Base-by-base conservation (phyloP, 2,888 invertebrate genomes). In the Nemoura dubitans region DNA sequence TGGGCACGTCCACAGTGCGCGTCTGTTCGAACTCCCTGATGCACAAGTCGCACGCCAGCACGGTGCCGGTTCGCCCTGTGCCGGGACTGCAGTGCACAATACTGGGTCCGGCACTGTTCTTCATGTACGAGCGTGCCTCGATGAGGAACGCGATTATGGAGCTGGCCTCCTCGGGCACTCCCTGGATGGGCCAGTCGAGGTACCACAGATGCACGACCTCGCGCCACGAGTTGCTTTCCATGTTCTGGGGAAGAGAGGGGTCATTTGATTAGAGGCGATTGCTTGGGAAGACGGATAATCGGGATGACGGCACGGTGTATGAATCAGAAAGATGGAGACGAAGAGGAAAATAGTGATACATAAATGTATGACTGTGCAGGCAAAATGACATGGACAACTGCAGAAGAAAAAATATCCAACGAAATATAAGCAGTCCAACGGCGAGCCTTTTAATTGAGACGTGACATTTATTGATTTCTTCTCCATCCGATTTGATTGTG, bases 141-240 rank as follows among this genome's bases (percentile, higher is more conserved):
- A 97, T 94, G 78, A 98, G 93, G 92, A 98, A 97, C 86, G 97
- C 96, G 83, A 98, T 96, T 83, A 98, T 93, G 0, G 97, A 96
- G 85, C 96, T 95, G 85, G 95, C 95, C 90, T 98, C 97, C 7
- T 94, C 94, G 0, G 98, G 98, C 0, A 96, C 96, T 0, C 97
- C 97, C 88, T 95, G 95, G n/a, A 95, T 94, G 0, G 98, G 98
- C 98, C 98, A 98, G 77, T 93, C 93, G 90, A 97, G 95, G 92
- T 97, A 98, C 98, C 98, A 98, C 90, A 98, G 95, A 90, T 98
- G 98, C 0, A 95, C 96, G 86, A 98, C 94, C 91, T 98, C 98
- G 80, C 98, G 92, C 94, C 96, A 96, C 88, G 96, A 95, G 91
- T 97, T 96, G 82, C 96, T 96, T 88, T 95, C 94, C 91, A 96